A percentile compares a stretch with the other conserved stretches of the same genome.
Evolutionary conservation across 2,113 vertebrate species (phyloP).

Genomic region (Bos taurus): DNA sequence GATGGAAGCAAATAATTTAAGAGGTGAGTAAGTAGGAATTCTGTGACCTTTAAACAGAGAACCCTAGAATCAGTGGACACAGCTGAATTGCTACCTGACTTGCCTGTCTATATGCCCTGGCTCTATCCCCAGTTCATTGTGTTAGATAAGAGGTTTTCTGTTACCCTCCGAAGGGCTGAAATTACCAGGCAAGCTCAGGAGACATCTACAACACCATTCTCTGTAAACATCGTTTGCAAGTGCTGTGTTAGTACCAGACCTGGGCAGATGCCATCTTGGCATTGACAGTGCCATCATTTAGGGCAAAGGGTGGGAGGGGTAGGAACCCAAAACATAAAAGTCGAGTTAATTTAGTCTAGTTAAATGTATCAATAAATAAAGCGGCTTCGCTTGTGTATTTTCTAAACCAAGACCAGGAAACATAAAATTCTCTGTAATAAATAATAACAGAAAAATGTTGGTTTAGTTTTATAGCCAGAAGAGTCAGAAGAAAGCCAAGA

Average conservation of each 20-base stretch:
- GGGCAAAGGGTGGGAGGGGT: not conserved
- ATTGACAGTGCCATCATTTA: not conserved
- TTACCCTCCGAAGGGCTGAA: slow-evolving; percentile 5
- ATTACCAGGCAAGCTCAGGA: not conserved
- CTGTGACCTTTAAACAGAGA: slow-evolving; percentile 50
- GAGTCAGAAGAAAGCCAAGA: not conserved
- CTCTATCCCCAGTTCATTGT: not conserved
- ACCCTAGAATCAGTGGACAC: not conserved
- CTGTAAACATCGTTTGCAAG: slow-evolving; percentile 36
- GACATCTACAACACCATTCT: not conserved
- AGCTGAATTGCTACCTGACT: not conserved
- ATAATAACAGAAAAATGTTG: not conserved
- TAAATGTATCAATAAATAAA: slow-evolving; percentile 46
- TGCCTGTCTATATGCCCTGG: slow-evolving; percentile 25
- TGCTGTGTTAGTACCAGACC: not conserved
- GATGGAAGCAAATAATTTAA: slow-evolving; percentile 52
- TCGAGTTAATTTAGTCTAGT: slow-evolving; percentile 41
- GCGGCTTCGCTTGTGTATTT: not conserved
- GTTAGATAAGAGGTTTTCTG: slow-evolving; percentile 31
- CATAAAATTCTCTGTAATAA: slow-evolving; percentile 12
- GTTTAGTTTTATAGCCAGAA: slow-evolving; percentile 7
- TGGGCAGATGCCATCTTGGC: slow-evolving; percentile 38
- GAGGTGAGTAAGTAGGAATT: slow-evolving; percentile 42
- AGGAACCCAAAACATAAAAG: slow-evolving; percentile 21
- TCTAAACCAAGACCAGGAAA: slow-evolving; percentile 43